Evolutionary conservation across 2,888 invertebrate genomes (phyloP), one percentile per base, ranked within the genome.

Genomic region (Embidobia sp.): DNA sequence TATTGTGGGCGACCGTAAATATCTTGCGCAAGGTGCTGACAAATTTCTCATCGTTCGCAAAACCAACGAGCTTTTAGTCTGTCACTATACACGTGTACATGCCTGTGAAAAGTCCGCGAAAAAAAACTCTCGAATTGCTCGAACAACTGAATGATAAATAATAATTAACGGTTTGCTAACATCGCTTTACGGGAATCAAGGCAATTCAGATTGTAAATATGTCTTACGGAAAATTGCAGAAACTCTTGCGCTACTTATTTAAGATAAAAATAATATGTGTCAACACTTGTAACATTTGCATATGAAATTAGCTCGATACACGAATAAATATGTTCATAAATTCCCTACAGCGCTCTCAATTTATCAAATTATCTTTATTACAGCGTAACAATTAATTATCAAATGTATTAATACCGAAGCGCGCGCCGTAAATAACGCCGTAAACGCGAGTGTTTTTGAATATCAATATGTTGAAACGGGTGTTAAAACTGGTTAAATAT

Each of bases 121-220:
- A 22, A 22, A 22, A 37, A 27, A 13, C 22, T 35, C 10, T 42
- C 42, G 31, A 57, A 61, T 53, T 46, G 11, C 44, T 46, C 33
- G 16, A 51, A 53, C 53, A 31, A 72, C 37, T 49, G 18, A 64
- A 64, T 44, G 49, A 48, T 48, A 16, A 64, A 64, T 44, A 46
- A 48, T 48, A 51, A 64, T 55, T 3, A 64, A 59, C 42, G 19
- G 73, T 66, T 74, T 74, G 66, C 66, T 66, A 59, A 74, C 51
- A 66, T 74, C 59, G 51, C 42, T 64, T 48, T 55, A 69, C 49
- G 40, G 48, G 49, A 75, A 75, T 63, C 75, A 67, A 75, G 75
- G 75, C 29, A 63, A 59, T 75, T 75, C 67, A 67, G 75, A 69
- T 75, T 75, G 75, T 75, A 75, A 75, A 75, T 75, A 69, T 67